phyloP scores from a whole-genome alignment of 2,797 vertebrate genomes.

The Neosalanx taihuensis region DNA sequence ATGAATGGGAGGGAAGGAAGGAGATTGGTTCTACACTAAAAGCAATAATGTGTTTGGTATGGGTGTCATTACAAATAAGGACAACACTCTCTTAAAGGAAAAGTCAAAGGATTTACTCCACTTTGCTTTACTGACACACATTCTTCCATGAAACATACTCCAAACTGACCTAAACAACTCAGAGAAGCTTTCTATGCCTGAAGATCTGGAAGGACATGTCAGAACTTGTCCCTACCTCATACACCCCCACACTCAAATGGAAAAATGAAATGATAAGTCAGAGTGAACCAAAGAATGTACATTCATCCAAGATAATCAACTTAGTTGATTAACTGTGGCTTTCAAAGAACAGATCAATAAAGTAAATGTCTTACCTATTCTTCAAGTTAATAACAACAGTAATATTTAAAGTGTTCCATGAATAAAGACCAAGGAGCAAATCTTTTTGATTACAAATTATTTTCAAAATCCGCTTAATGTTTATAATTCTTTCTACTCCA shows the following conservation, averaged over 20 bases:
- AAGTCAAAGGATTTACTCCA: background rate
- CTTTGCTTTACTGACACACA: no score
- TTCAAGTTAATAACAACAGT: no score
- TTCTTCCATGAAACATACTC: background rate
- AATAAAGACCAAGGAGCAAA: background rate
- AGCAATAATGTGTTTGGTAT: background rate
- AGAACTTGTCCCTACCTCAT: background rate
- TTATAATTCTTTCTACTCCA: no score
- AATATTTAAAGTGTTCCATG: background rate
- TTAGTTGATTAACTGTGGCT: no score
- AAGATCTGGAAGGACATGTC: constrained; percentile 1
- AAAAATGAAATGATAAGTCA: constrained; percentile 17
- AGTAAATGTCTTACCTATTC: no score
- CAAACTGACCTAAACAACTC: constrained; percentile 1
- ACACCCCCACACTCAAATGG: constrained; percentile 6
- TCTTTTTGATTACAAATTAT: background rate
- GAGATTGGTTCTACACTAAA: no score
- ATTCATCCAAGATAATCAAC: no score
- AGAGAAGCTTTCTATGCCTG: background rate
- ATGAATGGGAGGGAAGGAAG: background rate
- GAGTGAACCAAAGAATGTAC: background rate
- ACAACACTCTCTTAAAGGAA: background rate
- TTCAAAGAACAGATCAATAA: background rate
- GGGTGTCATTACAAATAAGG: background rate
- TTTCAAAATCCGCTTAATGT: no score